These are phyloP conservation scores for Gambelia wislizenii DNA, from an alignment of 2,797 vertebrate genomes.

Conservation along the genomic window DNA sequence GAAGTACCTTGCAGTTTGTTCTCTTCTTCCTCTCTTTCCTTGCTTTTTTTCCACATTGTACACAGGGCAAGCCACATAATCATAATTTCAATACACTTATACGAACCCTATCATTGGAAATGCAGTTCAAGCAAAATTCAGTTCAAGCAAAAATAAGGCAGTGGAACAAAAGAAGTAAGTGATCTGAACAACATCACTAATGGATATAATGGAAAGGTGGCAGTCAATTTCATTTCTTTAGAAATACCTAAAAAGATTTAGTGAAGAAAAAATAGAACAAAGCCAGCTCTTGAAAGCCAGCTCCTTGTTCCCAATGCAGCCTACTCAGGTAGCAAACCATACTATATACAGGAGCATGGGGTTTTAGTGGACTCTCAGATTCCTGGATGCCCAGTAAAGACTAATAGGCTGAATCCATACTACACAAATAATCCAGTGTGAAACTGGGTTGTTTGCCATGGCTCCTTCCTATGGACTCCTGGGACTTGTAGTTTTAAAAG, in stretches of 20 bases:
- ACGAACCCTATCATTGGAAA: conserved; percentile 62
- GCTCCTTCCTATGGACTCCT: too few species aligned
- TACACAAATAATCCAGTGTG: too few species aligned
- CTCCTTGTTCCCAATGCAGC: background rate
- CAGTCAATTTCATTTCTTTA: background rate
- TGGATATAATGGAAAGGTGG: background rate
- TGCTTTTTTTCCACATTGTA: conserved; percentile 18
- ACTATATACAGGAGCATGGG: too few species aligned
- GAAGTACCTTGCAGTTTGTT: background rate
- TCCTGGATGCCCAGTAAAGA: background rate
- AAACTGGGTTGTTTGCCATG: too few species aligned
- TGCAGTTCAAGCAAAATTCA: conserved; percentile 40
- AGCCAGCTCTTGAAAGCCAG: background rate
- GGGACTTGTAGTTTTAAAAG: too few species aligned
- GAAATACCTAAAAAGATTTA: background rate
- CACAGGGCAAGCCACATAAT: conserved; percentile 48
- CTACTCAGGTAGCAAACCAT: too few species aligned
- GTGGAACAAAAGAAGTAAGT: conserved; percentile 51
- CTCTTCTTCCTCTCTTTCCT: background rate
- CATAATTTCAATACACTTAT: conserved; percentile 62
- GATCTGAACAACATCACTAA: conserved; percentile 7
- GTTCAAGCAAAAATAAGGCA: conserved; percentile 44
- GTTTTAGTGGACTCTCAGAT: background rate
- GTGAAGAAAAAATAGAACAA: background rate
- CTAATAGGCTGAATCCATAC: too few species aligned